A percentile compares a stretch with the other conserved stretches of the same genome.
Conservation (phyloP, 2,888 invertebrate species). For the Acrobasis suavella region DNA sequence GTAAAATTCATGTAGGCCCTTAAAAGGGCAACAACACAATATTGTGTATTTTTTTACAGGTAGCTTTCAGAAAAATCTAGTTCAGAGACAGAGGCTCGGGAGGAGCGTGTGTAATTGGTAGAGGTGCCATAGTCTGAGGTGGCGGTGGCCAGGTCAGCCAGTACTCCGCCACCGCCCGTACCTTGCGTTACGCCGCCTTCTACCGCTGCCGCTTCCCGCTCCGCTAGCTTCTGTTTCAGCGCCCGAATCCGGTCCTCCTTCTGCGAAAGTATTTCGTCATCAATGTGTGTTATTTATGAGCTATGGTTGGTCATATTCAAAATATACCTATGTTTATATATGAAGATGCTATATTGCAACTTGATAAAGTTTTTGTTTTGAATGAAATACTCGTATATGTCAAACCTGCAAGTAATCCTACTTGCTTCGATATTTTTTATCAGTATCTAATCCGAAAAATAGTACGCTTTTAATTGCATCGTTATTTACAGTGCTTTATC, state of each 20-base stretch:
- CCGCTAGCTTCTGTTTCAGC: slow-evolving; percentile 90
- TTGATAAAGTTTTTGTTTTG: too few species aligned
- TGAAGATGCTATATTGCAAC: too few species aligned
- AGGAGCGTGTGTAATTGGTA: slow-evolving; percentile 90
- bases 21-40: not conserved
- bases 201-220: slow-evolving; percentile 86
- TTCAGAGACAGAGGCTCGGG: slow-evolving; percentile 92
- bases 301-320: too few species aligned
- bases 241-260: slow-evolving; percentile 94
- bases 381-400: too few species aligned
- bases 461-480: not conserved
- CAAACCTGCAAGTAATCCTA: too few species aligned
- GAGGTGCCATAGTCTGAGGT: slow-evolving; percentile 91
- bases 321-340: too few species aligned
- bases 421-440: not conserved
- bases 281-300: not conserved
- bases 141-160: slow-evolving; percentile 90
- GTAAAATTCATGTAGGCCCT: too few species aligned
- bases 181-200: slow-evolving; percentile 85
- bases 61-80: slow-evolving; percentile 95
- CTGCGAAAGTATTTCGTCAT: slow-evolving; percentile 69
- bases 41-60: slow-evolving; percentile 71
- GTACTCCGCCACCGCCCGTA: slow-evolving; percentile 86
- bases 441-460: not conserved
- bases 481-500: slow-evolving; percentile 3